Base-by-base conservation (phyloP, 2,888 invertebrate genomes). In the Sceliomorpha sp. region DNA sequence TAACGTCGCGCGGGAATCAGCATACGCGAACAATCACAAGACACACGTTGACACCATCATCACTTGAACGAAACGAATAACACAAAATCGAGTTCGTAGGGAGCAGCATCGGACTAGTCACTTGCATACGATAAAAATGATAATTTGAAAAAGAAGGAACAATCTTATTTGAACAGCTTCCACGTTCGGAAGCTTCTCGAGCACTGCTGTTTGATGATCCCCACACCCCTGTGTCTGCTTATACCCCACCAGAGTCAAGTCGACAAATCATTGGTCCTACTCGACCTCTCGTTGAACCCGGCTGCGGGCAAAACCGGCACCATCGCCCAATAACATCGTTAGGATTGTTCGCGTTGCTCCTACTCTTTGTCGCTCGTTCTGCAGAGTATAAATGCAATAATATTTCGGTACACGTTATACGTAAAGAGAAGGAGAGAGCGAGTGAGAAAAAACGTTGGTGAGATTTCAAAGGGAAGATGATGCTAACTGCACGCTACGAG, bases 161-260 rank as follows among this genome's bases (percentile, higher is more conserved):
- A 6, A 2, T 3, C 10, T 26, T 32, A 32, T 55, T 34, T 44
- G 31, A 44, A 27, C 59, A 72, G 73, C 76, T 73, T 74, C 78
- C 80, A 69, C 81, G 79, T 68, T 81, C 81, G 81, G 80, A 70
- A 71, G 82, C 77, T 75, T 76, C 78, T 72, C 77, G 77, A 73
- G 75, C 78, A 83, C 84, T 84, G 81, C 71, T 75, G 75, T 13
- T 37, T 12, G 32, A 56, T 60, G 53, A 58, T 77, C 79, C 82
- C 80, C 84, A 81, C 80, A 82, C 82, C 81, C 80, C 75, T 73
- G 77, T 48, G 31, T 27, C 44, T 26, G 47, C 26, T 17, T 47
- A 15, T 1, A 31, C 60, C 72, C 72, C 68, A 51, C 67, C 51
- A 12, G 9, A 4, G 8, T 6, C 12, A 1, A 20, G 3, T 1